phyloP scores from a whole-genome alignment of 2,797 vertebrate genomes.

The Chiloscyllium punctatum region DNA sequence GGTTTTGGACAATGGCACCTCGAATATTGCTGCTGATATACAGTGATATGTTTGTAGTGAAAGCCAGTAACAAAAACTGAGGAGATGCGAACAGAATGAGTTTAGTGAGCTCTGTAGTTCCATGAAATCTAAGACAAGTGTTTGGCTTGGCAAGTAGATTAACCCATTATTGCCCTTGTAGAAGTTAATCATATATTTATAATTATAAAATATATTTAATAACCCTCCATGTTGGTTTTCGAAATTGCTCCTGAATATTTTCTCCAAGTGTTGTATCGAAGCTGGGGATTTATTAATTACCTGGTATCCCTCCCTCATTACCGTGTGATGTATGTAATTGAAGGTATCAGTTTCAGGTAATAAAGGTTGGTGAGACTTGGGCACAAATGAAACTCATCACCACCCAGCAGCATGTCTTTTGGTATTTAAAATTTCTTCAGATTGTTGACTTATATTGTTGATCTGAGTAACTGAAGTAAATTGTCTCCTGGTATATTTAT shows the following conservation, averaged over 20 bases:
- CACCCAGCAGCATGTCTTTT: background rate
- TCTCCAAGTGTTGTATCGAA: background rate
- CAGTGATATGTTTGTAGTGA: background rate
- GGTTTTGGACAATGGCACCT: background rate
- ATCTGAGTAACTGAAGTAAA: conserved; percentile 13
- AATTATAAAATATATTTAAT: background rate
- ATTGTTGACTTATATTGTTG: conserved; percentile 14
- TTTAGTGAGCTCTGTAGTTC: background rate
- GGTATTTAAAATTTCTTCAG: background rate
- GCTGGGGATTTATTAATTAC: too few species aligned
- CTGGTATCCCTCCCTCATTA: background rate
- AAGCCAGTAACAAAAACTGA: background rate
- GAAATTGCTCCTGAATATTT: background rate
- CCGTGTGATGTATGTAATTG: too few species aligned
- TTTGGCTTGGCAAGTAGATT: background rate
- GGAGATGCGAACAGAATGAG: background rate
- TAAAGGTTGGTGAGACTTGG: background rate
- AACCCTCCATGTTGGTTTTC: background rate
- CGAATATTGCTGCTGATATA: background rate
- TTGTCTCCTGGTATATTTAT: background rate
- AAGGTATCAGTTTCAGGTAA: background rate
- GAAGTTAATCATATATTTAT: background rate
- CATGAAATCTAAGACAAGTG: background rate
- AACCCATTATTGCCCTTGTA: background rate
- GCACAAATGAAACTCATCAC: background rate